Base-by-base conservation (phyloP, 2,888 invertebrate species). In the Pyrocoelia pectoralis region DNA sequence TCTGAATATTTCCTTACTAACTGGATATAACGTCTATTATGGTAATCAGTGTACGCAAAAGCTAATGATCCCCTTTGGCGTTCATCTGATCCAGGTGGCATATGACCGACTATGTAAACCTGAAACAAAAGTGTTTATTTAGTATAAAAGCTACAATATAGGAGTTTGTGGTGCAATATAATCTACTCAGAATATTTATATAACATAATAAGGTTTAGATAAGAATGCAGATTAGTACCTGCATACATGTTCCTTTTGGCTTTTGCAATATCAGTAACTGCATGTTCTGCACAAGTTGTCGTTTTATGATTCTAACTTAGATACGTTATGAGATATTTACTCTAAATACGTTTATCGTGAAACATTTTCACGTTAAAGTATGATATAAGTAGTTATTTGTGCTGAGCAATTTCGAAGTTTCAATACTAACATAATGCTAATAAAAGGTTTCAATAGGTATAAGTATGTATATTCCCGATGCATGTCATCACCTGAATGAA, bases 31-130 rank as follows among this genome's bases (percentile, higher is more conserved):
- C 86, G 87, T 33, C 86, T 86, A 81, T 94, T 95, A 77, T 93
- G 92, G 70, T 88, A 87, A 52, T 90, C 88, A 13, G 90, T 88
- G 80, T 86, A 90, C 79, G 72, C 85, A 61, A 79, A 83, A 68
- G 87, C 75, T 68, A 86, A 82, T 72, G 87, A 77, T 74, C 88
- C 80, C 74, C 89, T 86, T 71, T 90, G 88, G 24, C 93, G 86
- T 72, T 94, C 93, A 77, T 93, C 93, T 3, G 91, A 91, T 12
- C 96, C 96, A 0, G 96, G 95, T 0, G 95, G 92, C 69, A 94
- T 92, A 78, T 96, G 96, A 0, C 95, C 95, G 29, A 95, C 92
- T 69, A 96, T 88, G 80, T 94, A 95, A 18, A 94, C 94, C 95
- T 95, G 85, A 18, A 82, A 82, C 66, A 68, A 70, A 52, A 40